phyloP scores from a whole-genome alignment of 1,140 invertebrate genomes.

The Wiebesia pumilae region DNA sequence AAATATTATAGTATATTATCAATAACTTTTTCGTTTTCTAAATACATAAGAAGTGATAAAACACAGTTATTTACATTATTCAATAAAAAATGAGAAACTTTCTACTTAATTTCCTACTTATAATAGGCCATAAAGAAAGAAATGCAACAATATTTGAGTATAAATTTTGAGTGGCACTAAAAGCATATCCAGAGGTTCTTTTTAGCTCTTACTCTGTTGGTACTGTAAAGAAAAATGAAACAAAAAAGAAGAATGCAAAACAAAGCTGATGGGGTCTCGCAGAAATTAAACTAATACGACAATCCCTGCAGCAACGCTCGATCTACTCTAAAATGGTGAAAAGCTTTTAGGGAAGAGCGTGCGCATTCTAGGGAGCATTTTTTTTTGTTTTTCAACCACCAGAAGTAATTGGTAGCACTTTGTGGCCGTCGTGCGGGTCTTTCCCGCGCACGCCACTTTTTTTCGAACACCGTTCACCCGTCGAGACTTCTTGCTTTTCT shows the following conservation, averaged over 20 bases:
- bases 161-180: neutral
- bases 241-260: conserved; percentile 14
- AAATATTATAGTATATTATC: too few relatives aligned
- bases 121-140: too few relatives aligned
- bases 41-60: too few relatives aligned
- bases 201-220: neutral
- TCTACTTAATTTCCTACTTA: too few relatives aligned
- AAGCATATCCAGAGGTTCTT: neutral
- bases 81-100: too few relatives aligned
- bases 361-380: neutral
- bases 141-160: neutral
- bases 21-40: too few relatives aligned
- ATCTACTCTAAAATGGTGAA: conserved; percentile 24
- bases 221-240: neutral
- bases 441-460: conserved; percentile 11
- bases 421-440: neutral
- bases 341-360: conserved; percentile 37
- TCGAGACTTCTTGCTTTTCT: neutral
- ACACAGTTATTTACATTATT: too few relatives aligned
- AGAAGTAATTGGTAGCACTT: conserved; percentile 30
- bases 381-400: conserved; percentile 29
- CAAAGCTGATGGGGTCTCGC: neutral
- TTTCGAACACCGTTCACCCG: neutral
- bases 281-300: conserved; percentile 47
- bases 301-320: neutral